Percentiles rank a stretch among this genome's conserved stretches.
phyloP scores from a whole-genome alignment of 2,888 invertebrate genomes.

The Calameuta filiformis region DNA sequence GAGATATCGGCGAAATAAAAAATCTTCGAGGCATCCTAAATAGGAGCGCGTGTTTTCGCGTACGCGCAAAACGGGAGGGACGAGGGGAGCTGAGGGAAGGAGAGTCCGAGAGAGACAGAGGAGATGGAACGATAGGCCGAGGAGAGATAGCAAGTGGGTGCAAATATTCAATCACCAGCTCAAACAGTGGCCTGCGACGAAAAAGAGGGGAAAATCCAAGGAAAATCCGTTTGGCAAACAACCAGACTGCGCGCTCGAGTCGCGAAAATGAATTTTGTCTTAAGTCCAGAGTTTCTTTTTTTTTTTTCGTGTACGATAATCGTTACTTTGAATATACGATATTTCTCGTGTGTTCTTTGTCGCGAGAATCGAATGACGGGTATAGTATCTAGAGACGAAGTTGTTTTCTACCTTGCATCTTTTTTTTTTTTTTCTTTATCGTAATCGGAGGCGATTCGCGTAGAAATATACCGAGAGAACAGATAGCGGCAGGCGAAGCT shows the following conservation, averaged over 20 bases:
- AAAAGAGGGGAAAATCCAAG: conserved; percentile 8
- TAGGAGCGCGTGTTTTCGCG: conserved; percentile 40
- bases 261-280: neutral
- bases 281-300: neutral
- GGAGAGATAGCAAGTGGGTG: conserved; percentile 15
- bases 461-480: neutral
- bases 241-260: neutral
- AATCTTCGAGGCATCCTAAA: conserved; percentile 40
- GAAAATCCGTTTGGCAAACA: conserved; percentile 2
- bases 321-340: neutral
- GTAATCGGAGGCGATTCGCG: neutral
- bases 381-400: neutral
- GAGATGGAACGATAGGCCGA: neutral
- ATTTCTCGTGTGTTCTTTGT: neutral
- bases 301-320: neutral
- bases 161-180: conserved; percentile 45
- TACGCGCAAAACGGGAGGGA: conserved; percentile 11
- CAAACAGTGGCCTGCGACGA: conserved; percentile 27
- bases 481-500: neutral
- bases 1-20: conserved; percentile 42
- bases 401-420: neutral
- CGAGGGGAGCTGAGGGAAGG: conserved; percentile 13
- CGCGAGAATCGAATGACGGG: neutral
- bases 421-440: neutral
- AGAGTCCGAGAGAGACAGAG: conserved; percentile 3